Conservation (phyloP, 2,888 invertebrate species). For the Stenodema calcarata region DNA sequence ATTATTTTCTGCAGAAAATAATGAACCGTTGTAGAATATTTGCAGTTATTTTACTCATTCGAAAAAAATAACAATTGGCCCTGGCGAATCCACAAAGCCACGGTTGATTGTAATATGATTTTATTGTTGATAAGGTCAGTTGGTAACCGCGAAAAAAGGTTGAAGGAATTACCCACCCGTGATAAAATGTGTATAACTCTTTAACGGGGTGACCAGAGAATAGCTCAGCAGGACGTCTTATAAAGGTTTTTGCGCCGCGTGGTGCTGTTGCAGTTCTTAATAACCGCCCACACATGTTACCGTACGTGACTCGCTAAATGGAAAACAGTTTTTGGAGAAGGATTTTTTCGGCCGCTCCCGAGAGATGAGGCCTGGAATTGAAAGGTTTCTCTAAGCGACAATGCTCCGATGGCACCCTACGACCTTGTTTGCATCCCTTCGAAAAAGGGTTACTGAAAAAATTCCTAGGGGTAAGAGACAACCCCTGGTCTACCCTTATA, state of each 20-base stretch:
- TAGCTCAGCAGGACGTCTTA: not conserved
- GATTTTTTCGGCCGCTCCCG: not conserved
- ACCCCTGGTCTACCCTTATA: not conserved
- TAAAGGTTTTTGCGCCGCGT: not conserved
- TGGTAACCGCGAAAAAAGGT: not conserved
- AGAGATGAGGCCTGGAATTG: not conserved
- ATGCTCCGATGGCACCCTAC: not conserved
- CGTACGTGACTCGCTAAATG: slow-evolving; percentile 12
- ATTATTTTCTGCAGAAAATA: no score
- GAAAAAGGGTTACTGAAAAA: slow-evolving; percentile 21
- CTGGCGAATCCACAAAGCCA: no score
- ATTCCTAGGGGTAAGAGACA: not conserved
- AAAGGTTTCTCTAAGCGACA: not conserved
- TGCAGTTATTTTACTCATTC: no score
- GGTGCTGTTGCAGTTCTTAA: not conserved
- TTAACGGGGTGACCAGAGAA: not conserved
- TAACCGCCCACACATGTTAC: not conserved
- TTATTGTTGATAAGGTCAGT: not conserved
- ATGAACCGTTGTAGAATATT: no score
- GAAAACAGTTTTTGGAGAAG: not conserved
- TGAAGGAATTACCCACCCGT: not conserved
- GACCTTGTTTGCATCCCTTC: slow-evolving; percentile 17
- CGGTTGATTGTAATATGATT: not conserved
- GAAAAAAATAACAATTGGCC: no score
- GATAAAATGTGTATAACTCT: not conserved